Evolutionary conservation across 2,797 vertebrate genomes (phyloP).

Genomic region (Cyprinella venusta): DNA sequence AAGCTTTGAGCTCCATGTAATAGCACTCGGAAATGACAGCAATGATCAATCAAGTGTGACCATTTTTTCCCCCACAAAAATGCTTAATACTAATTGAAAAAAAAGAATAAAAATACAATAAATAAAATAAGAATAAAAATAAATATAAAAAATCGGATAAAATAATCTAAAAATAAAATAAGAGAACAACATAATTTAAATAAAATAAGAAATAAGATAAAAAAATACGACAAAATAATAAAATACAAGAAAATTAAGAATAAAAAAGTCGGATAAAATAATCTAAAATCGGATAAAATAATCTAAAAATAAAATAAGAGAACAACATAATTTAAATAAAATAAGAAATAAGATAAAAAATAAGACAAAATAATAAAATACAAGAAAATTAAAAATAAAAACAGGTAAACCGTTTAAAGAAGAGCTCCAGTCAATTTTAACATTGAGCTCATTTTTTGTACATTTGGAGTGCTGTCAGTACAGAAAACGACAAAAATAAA

Average conservation of each 20-base stretch:
- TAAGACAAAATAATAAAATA: not conserved
- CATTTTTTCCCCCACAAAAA: not conserved
- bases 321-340: not conserved
- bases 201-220: not conserved
- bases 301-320: not conserved
- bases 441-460: no score
- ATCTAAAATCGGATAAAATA: not conserved
- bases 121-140: not conserved
- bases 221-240: not conserved
- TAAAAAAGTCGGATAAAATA: no score
- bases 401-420: not conserved
- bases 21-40: not conserved
- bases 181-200: not conserved
- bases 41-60: not conserved
- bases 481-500: no score
- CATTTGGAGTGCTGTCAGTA: not conserved
- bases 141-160: not conserved
- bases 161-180: not conserved
- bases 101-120: not conserved
- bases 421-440: no score
- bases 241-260: not conserved
- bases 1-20: slow-evolving; percentile 13
- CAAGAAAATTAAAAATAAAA: not conserved
- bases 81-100: not conserved
- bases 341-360: not conserved